Evolutionary conservation across 2,797 vertebrate species (phyloP).

Genomic region (Monodelphis domestica): DNA sequence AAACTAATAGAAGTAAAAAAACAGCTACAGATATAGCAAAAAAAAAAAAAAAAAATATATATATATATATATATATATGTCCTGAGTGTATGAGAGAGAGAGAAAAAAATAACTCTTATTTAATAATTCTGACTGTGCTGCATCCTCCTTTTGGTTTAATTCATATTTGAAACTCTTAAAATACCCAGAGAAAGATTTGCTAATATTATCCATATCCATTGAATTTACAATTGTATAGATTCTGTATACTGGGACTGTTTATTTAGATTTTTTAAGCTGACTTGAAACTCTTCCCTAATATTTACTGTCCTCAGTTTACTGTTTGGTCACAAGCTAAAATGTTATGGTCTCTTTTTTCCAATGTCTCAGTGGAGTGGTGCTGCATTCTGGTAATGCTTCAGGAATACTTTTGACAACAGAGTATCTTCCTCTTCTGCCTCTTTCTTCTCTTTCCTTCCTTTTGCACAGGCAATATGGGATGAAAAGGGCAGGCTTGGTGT

Average conservation of each 20-base stretch:
- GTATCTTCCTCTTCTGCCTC: background rate
- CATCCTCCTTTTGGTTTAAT: constrained; percentile 51
- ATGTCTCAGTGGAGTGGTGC: background rate
- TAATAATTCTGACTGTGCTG: background rate
- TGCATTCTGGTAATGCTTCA: background rate
- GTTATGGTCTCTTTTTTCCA: background rate
- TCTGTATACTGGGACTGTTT: accelerated
- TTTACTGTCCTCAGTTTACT: background rate
- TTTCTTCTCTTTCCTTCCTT: background rate
- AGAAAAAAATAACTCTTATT: constrained; percentile 53
- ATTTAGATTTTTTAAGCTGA: background rate
- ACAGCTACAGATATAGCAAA: constrained; percentile 57
- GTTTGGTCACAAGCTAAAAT: too few relatives aligned
- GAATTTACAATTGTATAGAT: accelerated
- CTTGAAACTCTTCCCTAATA: background rate
- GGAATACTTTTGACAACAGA: background rate
- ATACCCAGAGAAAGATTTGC: background rate
- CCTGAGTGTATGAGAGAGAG: background rate
- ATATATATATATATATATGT: too few relatives aligned
- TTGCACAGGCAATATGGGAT: constrained; percentile 44
- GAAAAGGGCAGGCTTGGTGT: constrained; percentile 8
- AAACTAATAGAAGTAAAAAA: constrained; percentile 51
- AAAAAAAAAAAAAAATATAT: too few relatives aligned
- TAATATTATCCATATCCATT: background rate
- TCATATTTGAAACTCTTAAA: background rate